Evolutionary conservation across 2,113 vertebrate species (phyloP).

Genomic region (Megaceryle torquata): DNA sequence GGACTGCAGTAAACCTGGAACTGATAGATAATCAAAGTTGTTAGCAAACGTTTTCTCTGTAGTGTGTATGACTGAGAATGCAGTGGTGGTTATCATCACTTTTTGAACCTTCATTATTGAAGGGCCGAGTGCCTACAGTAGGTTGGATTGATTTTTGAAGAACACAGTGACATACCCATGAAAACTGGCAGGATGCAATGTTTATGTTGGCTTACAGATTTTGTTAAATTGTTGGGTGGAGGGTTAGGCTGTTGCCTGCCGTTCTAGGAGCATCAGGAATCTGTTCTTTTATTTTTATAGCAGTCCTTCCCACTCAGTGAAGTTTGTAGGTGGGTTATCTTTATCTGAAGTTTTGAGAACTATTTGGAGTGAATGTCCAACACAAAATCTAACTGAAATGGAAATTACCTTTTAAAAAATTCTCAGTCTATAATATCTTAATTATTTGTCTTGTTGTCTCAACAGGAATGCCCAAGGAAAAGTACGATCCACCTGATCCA

Average conservation of each 20-base stretch:
- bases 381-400: accelerated
- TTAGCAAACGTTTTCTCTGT: not conserved
- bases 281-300: not conserved
- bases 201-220: not conserved
- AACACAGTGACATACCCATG: accelerated
- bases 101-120: not conserved
- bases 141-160: not conserved
- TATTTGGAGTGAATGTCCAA: accelerated
- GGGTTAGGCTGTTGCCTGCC: not conserved
- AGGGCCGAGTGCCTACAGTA: not conserved
- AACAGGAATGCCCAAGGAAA: slow-evolving; percentile 99
- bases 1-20: not conserved
- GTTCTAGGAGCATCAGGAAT: not conserved
- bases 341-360: not conserved
- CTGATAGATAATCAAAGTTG: not conserved
- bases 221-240: not conserved
- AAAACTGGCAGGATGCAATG: not conserved
- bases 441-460: slow-evolving; percentile 54
- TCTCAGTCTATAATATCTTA: not conserved
- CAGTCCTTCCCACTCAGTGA: not conserved
- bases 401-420: not conserved
- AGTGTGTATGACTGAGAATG: not conserved
- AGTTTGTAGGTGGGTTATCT: not conserved
- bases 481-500: slow-evolving; percentile 98
- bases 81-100: not conserved